A percentile compares a stretch with the other conserved stretches of the same genome.
These are phyloP conservation scores for Carabus problematicus DNA, from an alignment of 2,888 invertebrate genomes.

Conservation along the genomic window DNA sequence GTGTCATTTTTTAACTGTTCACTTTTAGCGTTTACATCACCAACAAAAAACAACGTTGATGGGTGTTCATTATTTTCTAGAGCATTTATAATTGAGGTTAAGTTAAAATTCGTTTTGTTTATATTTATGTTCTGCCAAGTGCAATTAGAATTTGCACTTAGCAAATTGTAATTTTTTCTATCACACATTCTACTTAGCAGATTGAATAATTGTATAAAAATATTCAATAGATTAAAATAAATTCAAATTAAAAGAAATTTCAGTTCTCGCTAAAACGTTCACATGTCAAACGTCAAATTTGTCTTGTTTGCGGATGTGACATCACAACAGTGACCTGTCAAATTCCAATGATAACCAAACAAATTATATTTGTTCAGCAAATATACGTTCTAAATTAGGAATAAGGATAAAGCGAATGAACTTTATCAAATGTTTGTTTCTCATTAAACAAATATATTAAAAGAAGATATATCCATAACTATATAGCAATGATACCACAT, in stretches of 20 bases:
- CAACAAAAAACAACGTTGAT: conserved; percentile 10
- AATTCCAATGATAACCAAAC: too few species aligned
- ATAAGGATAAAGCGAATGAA: conserved; percentile 12
- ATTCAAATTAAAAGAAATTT: too few species aligned
- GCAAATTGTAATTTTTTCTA: conserved; percentile 14
- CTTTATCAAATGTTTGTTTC: conserved; percentile 1
- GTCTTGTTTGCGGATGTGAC: too few species aligned
- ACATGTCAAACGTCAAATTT: too few species aligned
- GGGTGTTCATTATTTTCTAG: conserved; percentile 32
- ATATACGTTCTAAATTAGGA: too few species aligned
- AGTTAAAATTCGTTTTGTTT: conserved; percentile 22
- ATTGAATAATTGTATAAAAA: neutral
- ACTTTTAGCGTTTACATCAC: too few species aligned
- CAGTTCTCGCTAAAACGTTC: too few species aligned
- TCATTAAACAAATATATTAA: conserved; percentile 13
- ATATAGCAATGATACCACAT: neutral
- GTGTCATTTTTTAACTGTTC: too few species aligned
- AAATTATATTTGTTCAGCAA: too few species aligned
- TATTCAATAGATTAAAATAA: neutral
- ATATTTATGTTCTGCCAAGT: conserved; percentile 13
- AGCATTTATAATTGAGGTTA: conserved; percentile 39
- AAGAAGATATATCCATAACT: conserved; percentile 28
- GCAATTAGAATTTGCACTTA: conserved; percentile 25
- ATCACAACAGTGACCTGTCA: too few species aligned
- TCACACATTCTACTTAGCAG: conserved; percentile 24